Base-by-base conservation (phyloP, 2,888 invertebrate genomes). In the Synergus umbraculus region DNA sequence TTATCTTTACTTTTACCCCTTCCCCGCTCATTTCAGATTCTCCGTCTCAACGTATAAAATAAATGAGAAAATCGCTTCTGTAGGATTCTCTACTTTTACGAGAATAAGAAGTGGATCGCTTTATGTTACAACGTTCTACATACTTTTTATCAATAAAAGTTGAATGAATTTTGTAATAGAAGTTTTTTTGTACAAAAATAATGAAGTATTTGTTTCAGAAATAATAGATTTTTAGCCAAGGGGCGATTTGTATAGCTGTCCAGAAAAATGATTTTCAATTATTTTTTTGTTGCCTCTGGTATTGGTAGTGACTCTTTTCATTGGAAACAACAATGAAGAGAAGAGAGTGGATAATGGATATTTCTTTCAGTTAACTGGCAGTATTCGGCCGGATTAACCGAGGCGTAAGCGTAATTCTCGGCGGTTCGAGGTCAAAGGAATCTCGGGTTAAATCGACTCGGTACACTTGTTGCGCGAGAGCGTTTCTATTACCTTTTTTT, bases 381-480 rank as follows among this genome's bases (percentile, higher is more conserved):
- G 73, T 73, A 73, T 73, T 73, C 54, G 78, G 78, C 77, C 69
- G 79, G 76, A 82, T 81, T 81, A 76, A 79, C 82, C 81, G 77
- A 73, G 76, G 80, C 78, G 83, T 78, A 80, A 81, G 81, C 81
- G 60, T 81, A 79, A 82, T 78, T 76, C 83, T 82, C 82, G 81
- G 76, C 63, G 77, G 83, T 81, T 82, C 83, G 84, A 83, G 85
- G 85, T 85, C 85, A 84, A 85, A 85, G 84, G 84, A 83, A 85
- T 83, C 84, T 83, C 84, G 84, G 86, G 85, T 86, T 86, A 86
- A 85, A 86, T 86, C 83, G 85, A 84, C 82, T 85, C 82, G 83
- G 83, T 85, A 82, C 86, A 86, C 86, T 86, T 86, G 86, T 87
- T 87, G 86, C 86, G 82, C 83, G 79, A 73, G 69, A 73, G 37